phyloP scores from a whole-genome alignment of 2,888 invertebrate genomes.

The Agrochola circellaris region DNA sequence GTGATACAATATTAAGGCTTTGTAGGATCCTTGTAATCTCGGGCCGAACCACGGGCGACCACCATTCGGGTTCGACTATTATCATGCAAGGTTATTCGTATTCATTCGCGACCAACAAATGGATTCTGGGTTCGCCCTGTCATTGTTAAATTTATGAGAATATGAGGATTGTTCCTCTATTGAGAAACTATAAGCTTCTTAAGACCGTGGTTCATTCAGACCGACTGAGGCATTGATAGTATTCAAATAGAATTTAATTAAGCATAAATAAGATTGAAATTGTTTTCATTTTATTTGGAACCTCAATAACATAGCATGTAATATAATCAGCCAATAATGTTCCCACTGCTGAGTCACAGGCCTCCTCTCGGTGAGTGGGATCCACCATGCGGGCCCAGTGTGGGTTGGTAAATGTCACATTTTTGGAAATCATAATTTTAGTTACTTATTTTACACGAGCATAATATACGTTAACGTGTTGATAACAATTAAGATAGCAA shows the following conservation, averaged over 20 bases:
- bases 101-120: constrained; percentile 58
- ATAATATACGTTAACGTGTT: no score
- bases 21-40: constrained; percentile 56
- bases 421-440: no score
- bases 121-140: constrained; percentile 50
- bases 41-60: constrained; percentile 43
- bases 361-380: no score
- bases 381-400: no score
- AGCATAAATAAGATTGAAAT: neutral
- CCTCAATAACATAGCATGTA: neutral
- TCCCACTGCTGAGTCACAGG: no score
- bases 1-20: constrained; percentile 48
- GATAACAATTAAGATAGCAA: neutral
- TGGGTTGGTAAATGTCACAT: no score
- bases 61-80: constrained; percentile 50
- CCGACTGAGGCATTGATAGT: neutral
- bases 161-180: constrained; percentile 42
- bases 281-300: neutral
- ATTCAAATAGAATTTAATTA: constrained; percentile 21
- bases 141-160: constrained; percentile 61
- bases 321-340: no score
- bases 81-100: constrained; percentile 54
- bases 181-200: constrained; percentile 41
- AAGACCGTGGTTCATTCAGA: constrained; percentile 14
- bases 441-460: no score